Conservation (phyloP, 2,888 invertebrate species). For the Epirrhoe tristata region DNA sequence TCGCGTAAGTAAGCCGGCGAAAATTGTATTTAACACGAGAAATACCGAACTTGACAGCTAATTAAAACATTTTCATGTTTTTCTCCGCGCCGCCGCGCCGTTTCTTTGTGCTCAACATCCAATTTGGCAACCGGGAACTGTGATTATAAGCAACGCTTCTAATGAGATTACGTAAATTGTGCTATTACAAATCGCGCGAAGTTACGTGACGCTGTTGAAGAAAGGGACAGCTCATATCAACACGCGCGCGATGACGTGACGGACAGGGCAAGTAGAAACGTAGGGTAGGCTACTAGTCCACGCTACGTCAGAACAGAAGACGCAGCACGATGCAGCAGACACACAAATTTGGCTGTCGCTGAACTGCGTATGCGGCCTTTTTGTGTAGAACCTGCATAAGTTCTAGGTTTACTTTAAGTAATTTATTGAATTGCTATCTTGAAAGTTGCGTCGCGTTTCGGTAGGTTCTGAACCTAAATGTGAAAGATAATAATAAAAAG, state of each 20-base stretch:
- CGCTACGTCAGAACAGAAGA: no score
- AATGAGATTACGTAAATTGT: slow-evolving; percentile 8
- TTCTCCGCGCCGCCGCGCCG: slow-evolving; percentile 20
- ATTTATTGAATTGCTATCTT: no score
- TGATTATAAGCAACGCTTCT: slow-evolving; percentile 9
- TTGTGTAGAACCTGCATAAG: no score
- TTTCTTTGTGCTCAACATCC: slow-evolving; percentile 34
- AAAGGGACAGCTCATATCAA: not conserved
- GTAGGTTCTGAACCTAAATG: no score
- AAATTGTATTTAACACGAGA: slow-evolving; percentile 47
- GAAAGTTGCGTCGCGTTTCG: no score
- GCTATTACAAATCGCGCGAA: not conserved
- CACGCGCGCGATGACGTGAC: not conserved
- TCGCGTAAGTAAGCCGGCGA: slow-evolving; percentile 28
- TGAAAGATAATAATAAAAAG: no score
- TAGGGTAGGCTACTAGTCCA: no score
- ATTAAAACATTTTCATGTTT: slow-evolving; percentile 44
- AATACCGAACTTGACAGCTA: slow-evolving; percentile 38
- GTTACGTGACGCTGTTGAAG: not conserved
- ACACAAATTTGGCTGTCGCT: no score
- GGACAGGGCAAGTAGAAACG: no score
- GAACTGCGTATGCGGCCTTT: no score
- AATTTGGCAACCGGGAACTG: slow-evolving; percentile 23
- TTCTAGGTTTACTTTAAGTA: no score
- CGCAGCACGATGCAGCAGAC: no score